These are phyloP conservation scores for Ispidina picta DNA, from an alignment of 2,797 vertebrate species.

Conservation along the genomic window DNA sequence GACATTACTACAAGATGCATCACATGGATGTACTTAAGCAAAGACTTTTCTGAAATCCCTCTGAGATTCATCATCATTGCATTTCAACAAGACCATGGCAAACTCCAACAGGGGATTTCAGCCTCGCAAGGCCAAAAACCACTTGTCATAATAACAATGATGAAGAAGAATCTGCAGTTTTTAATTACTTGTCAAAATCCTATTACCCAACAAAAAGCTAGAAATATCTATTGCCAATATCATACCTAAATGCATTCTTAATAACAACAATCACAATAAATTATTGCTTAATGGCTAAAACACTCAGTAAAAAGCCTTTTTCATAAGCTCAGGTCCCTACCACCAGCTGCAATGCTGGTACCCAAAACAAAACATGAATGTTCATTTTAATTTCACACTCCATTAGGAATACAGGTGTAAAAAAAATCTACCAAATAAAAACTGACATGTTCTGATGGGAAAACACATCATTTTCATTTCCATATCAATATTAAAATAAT, in stretches of 20 bases:
- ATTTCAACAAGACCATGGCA: not conserved
- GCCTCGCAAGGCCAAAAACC: not conserved
- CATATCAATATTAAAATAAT: slow-evolving; percentile 10
- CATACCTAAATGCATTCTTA: not conserved
- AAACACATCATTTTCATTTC: not conserved
- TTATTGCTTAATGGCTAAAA: not conserved
- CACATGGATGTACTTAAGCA: not conserved
- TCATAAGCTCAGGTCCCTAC: not conserved
- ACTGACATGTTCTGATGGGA: not conserved
- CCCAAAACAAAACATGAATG: not conserved
- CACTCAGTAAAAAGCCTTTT: not conserved
- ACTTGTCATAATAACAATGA: not conserved
- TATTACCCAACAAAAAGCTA: not conserved
- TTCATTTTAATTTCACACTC: slow-evolving; percentile 26
- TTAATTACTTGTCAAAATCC: slow-evolving; percentile 5
- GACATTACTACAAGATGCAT: not conserved
- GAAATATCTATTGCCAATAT: not conserved
- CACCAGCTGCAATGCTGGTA: not conserved
- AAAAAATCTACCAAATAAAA: slow-evolving; percentile 18
- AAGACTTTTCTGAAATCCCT: not conserved
- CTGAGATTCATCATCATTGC: not conserved
- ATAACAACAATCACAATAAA: not conserved
- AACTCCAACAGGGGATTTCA: not conserved
- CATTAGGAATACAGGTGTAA: slow-evolving; percentile 12
- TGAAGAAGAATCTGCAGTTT: not conserved